phyloP scores from a whole-genome alignment of 2,888 invertebrate species.

The Andrena fulva region DNA sequence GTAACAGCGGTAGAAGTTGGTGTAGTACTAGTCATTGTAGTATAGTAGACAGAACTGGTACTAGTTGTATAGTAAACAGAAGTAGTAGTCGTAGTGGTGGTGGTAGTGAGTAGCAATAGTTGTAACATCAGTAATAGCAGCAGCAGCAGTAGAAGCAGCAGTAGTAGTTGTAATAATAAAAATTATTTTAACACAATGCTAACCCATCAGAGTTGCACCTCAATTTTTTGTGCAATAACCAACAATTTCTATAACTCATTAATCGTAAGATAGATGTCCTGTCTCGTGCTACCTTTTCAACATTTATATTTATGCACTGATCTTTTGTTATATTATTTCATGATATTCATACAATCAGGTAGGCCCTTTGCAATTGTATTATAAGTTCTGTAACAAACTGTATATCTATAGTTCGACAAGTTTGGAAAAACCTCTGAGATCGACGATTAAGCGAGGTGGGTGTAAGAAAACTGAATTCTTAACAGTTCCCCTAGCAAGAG shows the following conservation, averaged over 20 bases:
- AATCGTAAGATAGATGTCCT: neutral
- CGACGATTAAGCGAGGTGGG: no score
- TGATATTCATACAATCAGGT: neutral
- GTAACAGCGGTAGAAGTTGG: neutral
- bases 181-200: conserved; percentile 1
- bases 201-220: conserved; percentile 10
- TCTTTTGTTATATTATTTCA: neutral
- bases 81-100: neutral
- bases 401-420: neutral
- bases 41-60: neutral
- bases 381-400: neutral
- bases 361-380: neutral
- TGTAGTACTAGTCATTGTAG: conserved; percentile 1
- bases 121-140: conserved; percentile 20
- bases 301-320: neutral
- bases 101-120: conserved; percentile 4
- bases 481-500: no score
- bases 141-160: conserved; percentile 6
- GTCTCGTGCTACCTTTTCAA: neutral
- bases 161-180: conserved; percentile 2
- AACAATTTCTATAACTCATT: neutral
- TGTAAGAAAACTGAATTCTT: no score
- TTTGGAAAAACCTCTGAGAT: no score
- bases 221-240: neutral
- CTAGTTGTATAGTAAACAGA: neutral